Conservation (phyloP, 2,888 invertebrate genomes). For the Oxyscelio sp. region DNA sequence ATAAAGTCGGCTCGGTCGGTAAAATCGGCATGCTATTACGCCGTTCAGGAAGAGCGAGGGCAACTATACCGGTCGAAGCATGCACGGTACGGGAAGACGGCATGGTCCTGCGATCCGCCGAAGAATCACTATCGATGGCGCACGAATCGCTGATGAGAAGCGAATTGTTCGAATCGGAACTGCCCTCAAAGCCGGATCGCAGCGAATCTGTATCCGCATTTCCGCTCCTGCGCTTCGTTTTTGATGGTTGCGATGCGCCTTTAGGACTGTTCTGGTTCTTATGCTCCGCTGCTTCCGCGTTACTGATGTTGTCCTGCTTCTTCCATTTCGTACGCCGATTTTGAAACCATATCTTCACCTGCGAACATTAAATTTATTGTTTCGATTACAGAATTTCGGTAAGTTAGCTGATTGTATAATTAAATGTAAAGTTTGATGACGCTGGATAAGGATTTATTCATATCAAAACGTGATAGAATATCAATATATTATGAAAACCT, state of each 20-base stretch:
- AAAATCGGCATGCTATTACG: conserved; percentile 51
- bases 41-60: conserved; percentile 36
- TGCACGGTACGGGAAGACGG: conserved; percentile 56
- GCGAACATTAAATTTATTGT: conserved; percentile 76
- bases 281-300: conserved; percentile 95
- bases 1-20: conserved; percentile 37
- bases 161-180: conserved; percentile 81
- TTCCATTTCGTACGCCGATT: conserved; percentile 95
- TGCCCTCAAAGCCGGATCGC: conserved; percentile 76
- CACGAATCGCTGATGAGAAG: conserved; percentile 79
- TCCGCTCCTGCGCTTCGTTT: conserved; percentile 66
- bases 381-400: no score
- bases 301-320: conserved; percentile 97
- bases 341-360: conserved; percentile 98
- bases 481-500: no score
- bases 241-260: conserved; percentile 70
- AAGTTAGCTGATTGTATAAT: no score
- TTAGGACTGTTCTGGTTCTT: conserved; percentile 89
- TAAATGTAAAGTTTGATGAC: no score
- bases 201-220: conserved; percentile 64
- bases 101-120: conserved; percentile 66
- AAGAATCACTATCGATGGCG: conserved; percentile 78
- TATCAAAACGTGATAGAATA: no score
- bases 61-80: conserved; percentile 39
- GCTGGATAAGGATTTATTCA: no score